phyloP scores from a whole-genome alignment of 2,113 vertebrate genomes.

The Eurystomus gularis region DNA sequence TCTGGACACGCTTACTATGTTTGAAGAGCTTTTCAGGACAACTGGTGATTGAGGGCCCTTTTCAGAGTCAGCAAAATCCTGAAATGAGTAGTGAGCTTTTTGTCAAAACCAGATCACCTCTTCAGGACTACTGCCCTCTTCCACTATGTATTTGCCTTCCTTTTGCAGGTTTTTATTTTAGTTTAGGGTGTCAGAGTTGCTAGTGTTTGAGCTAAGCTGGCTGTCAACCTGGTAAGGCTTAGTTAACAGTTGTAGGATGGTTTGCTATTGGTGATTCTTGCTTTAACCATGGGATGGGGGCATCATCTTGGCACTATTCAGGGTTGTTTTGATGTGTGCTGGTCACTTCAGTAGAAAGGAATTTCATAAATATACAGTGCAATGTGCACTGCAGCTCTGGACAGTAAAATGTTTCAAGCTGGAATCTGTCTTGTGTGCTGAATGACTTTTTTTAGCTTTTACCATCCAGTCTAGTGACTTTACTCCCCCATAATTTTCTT shows the following conservation, averaged over 20 bases:
- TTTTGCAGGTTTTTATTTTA: not conserved
- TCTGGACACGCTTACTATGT: not conserved
- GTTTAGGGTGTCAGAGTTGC: not conserved
- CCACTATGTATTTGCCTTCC: not conserved
- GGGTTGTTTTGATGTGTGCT: not conserved
- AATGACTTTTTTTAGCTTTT: not conserved
- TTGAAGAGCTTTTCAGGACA: conserved; percentile 17
- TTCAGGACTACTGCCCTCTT: not conserved
- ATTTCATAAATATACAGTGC: not conserved
- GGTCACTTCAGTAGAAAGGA: not conserved
- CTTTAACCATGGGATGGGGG: not conserved
- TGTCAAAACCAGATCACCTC: not conserved
- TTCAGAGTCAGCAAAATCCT: not conserved
- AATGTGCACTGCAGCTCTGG: not conserved
- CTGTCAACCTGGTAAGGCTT: not conserved
- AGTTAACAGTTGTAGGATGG: not conserved
- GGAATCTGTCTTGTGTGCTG: not conserved
- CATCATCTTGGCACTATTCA: not conserved
- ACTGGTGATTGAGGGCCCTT: not conserved
- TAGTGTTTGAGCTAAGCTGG: not conserved
- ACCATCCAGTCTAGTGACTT: not conserved
- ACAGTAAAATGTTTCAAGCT: not conserved
- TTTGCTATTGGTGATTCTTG: not conserved
- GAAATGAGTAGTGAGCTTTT: not conserved
- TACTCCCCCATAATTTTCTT: not conserved